phyloP scores from a whole-genome alignment of 2,797 vertebrate species.

The Echiichthys vipera region DNA sequence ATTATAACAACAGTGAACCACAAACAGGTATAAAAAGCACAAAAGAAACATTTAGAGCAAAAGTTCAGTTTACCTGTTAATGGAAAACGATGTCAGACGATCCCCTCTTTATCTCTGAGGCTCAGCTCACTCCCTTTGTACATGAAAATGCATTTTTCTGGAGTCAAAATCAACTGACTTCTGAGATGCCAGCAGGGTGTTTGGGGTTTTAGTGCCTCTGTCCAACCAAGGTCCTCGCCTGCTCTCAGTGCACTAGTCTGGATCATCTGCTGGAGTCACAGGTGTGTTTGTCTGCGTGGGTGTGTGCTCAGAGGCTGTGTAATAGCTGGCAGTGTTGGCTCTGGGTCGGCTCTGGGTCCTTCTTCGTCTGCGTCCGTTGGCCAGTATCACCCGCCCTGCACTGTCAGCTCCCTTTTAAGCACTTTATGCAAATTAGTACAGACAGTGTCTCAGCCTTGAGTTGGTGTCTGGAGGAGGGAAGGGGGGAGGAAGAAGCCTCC shows the following conservation, averaged over 20 bases:
- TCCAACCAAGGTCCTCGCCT: slow-evolving; percentile 34
- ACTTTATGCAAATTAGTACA: slow-evolving; percentile 70
- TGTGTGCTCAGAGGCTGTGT: slow-evolving; percentile 50
- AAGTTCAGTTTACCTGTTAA: slow-evolving; percentile 60
- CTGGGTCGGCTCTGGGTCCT: slow-evolving; percentile 41
- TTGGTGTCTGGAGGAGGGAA: slow-evolving; percentile 20
- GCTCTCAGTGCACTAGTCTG: slow-evolving; percentile 29
- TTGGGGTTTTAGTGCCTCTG: slow-evolving; percentile 3
- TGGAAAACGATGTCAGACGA: slow-evolving; percentile 33
- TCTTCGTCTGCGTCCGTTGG: slow-evolving; percentile 57
- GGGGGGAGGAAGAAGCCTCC: not conserved
- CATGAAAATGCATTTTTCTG: slow-evolving; percentile 38
- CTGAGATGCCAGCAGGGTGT: slow-evolving; percentile 28
- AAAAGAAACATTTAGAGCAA: slow-evolving; percentile 9
- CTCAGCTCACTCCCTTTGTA: slow-evolving; percentile 34
- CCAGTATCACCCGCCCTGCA: slow-evolving; percentile 73
- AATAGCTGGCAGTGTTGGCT: slow-evolving; percentile 15
- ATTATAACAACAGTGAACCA: not conserved
- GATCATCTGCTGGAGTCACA: slow-evolving; percentile 37
- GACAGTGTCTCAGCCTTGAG: slow-evolving; percentile 64
- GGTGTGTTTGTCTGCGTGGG: slow-evolving; percentile 37
- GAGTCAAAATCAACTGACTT: slow-evolving; percentile 32
- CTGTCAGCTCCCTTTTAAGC: slow-evolving; percentile 66
- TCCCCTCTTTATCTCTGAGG: slow-evolving; percentile 20
- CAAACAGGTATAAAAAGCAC: not conserved